Base-by-base conservation (phyloP, 1,140 invertebrate species). In the Brachystomella parvula region DNA sequence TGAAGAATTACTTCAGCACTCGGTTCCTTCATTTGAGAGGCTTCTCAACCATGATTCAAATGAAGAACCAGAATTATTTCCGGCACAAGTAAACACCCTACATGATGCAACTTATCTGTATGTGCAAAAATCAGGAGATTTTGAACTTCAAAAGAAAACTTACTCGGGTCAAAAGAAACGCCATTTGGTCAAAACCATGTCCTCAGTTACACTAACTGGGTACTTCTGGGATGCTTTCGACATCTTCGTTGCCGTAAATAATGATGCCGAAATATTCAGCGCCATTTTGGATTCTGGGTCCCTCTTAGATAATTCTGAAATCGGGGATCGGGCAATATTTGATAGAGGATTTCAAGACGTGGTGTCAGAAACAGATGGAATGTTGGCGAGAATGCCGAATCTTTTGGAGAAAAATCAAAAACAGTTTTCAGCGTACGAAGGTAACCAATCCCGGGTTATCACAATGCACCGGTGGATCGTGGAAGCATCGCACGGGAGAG, bases 381-480 rank as follows among this genome's bases (percentile, higher is more conserved):
- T 63, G 2, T 21, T 32, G 2, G 21, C 33, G 1, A 19, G 24
- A 12, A 76, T 76, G 73, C 76, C 76, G 44, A 67, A 70, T 32
- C 64, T 76, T 24, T 74, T 78, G 72, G 70, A 71, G n/a, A 73
- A 74, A 65, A 35, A 72, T 2, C 58, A 69, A 26, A 47, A 15
- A 24, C 74, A 78, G 66, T 61, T 76, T 39, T 74, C 73, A 3
- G 68, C 72, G 21, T 39, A 68, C 56, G 75, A 79, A 71, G 75
- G 76, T 3, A 77, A 78, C 66, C 31, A 67, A 30, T 75, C 73
- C n/a, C 66, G 75, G 21, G 65, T 67, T 6, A 73, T 78, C 0
- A 79, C 74, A 12, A 79, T 76, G 75, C 61, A 75, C 58, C 67
- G 75, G 29, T 77, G 76, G 77, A 69, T 73, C n/a, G 74, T 79